A percentile compares a stretch with the other conserved stretches of the same genome.
Evolutionary conservation across 2,113 vertebrate species (phyloP).

Genomic region (Zosterops japonicus): DNA sequence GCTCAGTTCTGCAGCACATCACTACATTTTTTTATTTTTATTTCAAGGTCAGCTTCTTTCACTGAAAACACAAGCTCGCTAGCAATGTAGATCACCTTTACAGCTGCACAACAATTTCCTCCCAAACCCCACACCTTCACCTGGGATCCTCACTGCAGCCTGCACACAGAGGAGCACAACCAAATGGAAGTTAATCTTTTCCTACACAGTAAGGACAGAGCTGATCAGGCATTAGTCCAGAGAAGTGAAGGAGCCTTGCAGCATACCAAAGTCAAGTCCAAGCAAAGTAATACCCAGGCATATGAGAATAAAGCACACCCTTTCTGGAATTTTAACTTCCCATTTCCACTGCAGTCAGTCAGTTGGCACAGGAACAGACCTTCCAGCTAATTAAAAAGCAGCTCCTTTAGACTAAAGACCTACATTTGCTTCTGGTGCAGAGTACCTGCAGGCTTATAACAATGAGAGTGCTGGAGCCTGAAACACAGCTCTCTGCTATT

Average conservation of each 20-base stretch:
- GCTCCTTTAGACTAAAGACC: neutral
- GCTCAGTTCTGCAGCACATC: neutral
- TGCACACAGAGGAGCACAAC: neutral
- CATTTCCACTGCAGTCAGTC: neutral
- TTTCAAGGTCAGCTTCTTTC: neutral
- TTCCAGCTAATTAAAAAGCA: neutral
- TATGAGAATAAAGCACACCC: fast-evolving
- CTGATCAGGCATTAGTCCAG: neutral
- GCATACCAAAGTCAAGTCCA: neutral
- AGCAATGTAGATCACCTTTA: neutral
- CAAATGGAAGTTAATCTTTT: neutral
- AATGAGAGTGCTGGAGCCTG: neutral
- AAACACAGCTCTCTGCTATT: neutral
- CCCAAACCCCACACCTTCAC: neutral
- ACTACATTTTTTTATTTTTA: neutral
- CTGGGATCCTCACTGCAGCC: neutral
- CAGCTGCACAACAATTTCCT: neutral
- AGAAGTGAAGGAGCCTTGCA: neutral
- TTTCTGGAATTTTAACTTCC: neutral
- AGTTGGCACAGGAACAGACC: neutral
- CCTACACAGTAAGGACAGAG: neutral
- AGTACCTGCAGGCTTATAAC: neutral
- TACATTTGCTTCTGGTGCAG: neutral
- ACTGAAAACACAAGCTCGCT: neutral
- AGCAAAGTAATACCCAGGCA: neutral